Percentiles rank a stretch among this genome's conserved stretches.
Evolutionary conservation across 2,888 invertebrate species (phyloP).

Genomic region (Monochamus alternatus): DNA sequence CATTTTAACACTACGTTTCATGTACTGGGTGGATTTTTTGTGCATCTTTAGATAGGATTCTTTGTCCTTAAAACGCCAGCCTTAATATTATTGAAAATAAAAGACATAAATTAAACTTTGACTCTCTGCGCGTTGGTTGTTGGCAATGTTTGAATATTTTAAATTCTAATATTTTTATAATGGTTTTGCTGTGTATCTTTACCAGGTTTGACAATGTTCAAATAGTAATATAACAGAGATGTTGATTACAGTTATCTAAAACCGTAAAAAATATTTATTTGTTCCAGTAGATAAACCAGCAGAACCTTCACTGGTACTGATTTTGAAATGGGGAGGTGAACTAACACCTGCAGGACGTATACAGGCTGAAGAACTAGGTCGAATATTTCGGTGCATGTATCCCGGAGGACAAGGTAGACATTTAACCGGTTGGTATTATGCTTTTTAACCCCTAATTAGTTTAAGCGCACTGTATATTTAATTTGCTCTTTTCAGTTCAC

Average conservation of each 20-base stretch:
- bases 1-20: too few relatives aligned
- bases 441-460: slow-evolving; percentile 60
- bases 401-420: slow-evolving; percentile 97
- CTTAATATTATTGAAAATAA: too few relatives aligned
- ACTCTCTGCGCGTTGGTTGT: too few relatives aligned
- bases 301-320: slow-evolving; percentile 95
- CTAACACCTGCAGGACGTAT: slow-evolving; percentile 97
- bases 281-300: slow-evolving; percentile 83
- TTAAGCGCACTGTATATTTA: slow-evolving; percentile 49
- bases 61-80: too few relatives aligned
- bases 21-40: too few relatives aligned
- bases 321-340: slow-evolving; percentile 99
- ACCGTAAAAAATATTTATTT: slow-evolving; percentile 35
- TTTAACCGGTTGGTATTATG: slow-evolving; percentile 79
- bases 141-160: too few relatives aligned
- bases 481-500: slow-evolving; percentile 49
- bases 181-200: too few relatives aligned
- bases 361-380: slow-evolving; percentile 97
- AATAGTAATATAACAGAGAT: too few relatives aligned
- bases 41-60: too few relatives aligned
- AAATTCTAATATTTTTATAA: too few relatives aligned
- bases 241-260: slow-evolving; percentile 42
- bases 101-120: too few relatives aligned
- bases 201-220: too few relatives aligned
- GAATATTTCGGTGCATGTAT: slow-evolving; percentile 99